Evolutionary conservation across 1,140 invertebrate species (phyloP), one percentile per base, ranked within the genome.

Genomic region (Lycorma delicatula): DNA sequence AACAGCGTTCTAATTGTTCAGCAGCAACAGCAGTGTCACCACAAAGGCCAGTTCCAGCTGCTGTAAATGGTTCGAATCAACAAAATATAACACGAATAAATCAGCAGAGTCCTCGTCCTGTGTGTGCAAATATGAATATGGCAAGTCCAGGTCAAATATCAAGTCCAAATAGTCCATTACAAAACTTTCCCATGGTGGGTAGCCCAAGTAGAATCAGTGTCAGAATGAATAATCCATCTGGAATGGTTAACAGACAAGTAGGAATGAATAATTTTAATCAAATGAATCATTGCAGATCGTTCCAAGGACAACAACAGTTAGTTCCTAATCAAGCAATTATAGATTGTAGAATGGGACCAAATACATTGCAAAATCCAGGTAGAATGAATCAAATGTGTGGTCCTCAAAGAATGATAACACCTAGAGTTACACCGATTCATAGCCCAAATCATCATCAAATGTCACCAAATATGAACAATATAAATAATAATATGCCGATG

Each of bases 141-240:
- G 73, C 71, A 70, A 71, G 71, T 56, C 73, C 71, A 31, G 71
- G 71, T 56, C 73, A 71, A 31, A 54, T 74, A 12, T 69, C 74
- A 71, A 75, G 73, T 58, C 74, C 73, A 22, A 72, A 73, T 18
- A 58, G 44, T 29, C 58, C 60, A 60, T 73, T 73, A 66, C 66
- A 71, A 2, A 71, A 68, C 56, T 70, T 41, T 52, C 46, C 72
- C 54, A 72, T 72, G 53, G 71, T 72, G 63, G 73, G 72, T 70
- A 76, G 73, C 60, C 72, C 73, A 18, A 66, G 72, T 41, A 68
- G 71, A 50, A 70, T 72, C 46, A 75, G 72, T 50, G 70, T 70
- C 2, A 53, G 41, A 22, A 44, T 44, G 11, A 44, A 44, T 9
- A 44, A n/a, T n/a, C n/a, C n/a, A n/a, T n/a, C n/a, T n/a, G n/a